A percentile compares a stretch with the other conserved stretches of the same genome.
Conservation (phyloP, 2,888 invertebrate species). For the Drosophila cognata region DNA sequence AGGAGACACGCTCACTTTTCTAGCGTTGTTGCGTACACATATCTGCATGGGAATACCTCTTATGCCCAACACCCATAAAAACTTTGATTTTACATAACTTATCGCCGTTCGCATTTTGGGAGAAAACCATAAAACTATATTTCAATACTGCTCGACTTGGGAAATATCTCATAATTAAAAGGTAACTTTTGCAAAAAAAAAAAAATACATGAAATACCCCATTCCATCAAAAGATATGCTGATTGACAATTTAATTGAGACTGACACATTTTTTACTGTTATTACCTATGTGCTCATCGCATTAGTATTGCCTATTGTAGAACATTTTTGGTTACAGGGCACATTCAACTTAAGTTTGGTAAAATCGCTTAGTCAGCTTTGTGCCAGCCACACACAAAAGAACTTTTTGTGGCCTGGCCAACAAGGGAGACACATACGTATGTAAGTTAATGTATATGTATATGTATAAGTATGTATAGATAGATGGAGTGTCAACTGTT, state of each 20-base stretch:
- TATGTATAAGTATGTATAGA: neutral
- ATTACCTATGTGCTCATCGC: neutral
- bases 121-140: neutral
- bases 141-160: neutral
- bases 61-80: conserved; percentile 13
- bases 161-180: conserved; percentile 2
- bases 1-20: conserved; percentile 13
- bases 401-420: conserved; percentile 47
- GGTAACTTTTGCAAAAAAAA: neutral
- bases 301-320: neutral
- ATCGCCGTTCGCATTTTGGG: conserved; percentile 31
- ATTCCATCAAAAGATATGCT: neutral
- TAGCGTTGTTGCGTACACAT: conserved; percentile 4
- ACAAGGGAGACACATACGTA: conserved; percentile 18
- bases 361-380: conserved; percentile 63
- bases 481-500: conserved; percentile 19
- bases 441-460: neutral
- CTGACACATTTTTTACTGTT: neutral
- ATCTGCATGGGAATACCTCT: conserved; percentile 14
- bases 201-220: neutral
- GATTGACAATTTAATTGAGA: neutral
- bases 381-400: conserved; percentile 27
- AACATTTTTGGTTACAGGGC: conserved; percentile 22
- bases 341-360: conserved; percentile 40
- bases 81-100: conserved; percentile 56